Evolutionary conservation across 2,888 invertebrate genomes (phyloP), one percentile per base, ranked within the genome.

Genomic region (Carterocephalus palaemon): DNA sequence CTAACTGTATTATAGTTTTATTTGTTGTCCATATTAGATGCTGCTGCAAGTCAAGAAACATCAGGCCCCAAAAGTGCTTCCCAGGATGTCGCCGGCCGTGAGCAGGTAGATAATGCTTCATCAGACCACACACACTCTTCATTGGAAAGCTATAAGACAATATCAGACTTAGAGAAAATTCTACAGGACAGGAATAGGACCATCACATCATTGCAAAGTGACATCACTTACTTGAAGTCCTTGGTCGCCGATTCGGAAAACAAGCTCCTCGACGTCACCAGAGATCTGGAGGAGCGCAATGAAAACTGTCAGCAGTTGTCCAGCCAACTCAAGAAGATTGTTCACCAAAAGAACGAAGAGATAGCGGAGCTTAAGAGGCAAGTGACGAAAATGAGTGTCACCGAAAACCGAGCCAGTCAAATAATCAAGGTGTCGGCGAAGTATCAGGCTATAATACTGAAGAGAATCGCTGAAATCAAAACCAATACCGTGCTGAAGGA

Each of bases 391-490:
- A 77, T 84, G 83, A 80, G 70, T 39, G 70, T 55, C 4, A 74
- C 70, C 0, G 85, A 85, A 56, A 84, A 70, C 32, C 67, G 82
- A 37, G 84, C 84, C 3, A 70, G 66, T 2, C 83, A 86, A 62
- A 86, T 85, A 10, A 79, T 86, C 17, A 84, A 79, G 64, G 76
- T 86, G 0, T 86, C 86, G 0, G 75, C 85, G 1, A 85, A 82
- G 54, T 86, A 85, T 48, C 86, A 85, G 52, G 75, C 82, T 4
- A 84, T 86, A 37, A 86, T 86, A 58, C 57, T 82, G 4, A 78
- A 77, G 52, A 70, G 84, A 46, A 76, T 86, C 10, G 79, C 83
- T 0, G 86, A 86, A 60, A 80, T 85, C 15, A 85, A 85, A 51
- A 71, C 73, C 1, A 83, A 75, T 38, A 79, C 78, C 0, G 77